These are phyloP conservation scores for Arvicola amphibius DNA, from an alignment of 2,797 vertebrate genomes.

Conservation along the genomic window DNA sequence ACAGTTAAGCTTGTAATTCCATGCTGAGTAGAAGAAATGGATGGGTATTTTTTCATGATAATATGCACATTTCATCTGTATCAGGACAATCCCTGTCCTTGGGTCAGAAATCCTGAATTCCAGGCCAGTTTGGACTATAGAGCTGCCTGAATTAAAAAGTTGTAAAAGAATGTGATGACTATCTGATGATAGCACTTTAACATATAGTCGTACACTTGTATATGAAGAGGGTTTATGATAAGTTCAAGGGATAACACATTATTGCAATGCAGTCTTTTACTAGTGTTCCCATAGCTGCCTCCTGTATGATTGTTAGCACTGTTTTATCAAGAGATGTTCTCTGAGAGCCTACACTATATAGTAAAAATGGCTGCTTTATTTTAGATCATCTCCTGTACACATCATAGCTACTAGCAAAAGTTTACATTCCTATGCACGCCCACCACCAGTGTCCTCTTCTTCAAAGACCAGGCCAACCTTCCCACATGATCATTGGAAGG, in stretches of 20 bases:
- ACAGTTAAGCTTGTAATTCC: neutral
- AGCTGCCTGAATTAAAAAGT: neutral
- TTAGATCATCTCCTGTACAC: constrained; percentile 98
- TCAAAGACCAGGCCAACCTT: constrained; percentile 91
- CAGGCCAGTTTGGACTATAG: neutral
- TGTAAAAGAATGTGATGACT: neutral
- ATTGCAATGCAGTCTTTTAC: neutral
- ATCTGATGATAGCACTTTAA: neutral
- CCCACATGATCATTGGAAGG: constrained; percentile 93
- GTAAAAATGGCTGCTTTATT: constrained; percentile 72
- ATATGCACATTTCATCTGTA: neutral
- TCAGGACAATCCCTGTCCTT: neutral
- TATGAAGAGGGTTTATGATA: neutral
- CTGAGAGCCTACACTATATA: constrained; percentile 4
- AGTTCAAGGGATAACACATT: neutral
- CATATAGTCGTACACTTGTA: constrained; percentile 14
- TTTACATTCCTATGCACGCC: constrained; percentile 99
- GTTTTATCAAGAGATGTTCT: constrained; percentile 30
- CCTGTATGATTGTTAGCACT: neutral
- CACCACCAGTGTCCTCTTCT: constrained; percentile 92
- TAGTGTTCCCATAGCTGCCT: neutral
- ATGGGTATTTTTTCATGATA: neutral
- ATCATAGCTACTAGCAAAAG: constrained; percentile 99
- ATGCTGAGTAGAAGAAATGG: neutral
- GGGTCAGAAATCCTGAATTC: neutral